Base-by-base conservation (phyloP, 2,888 invertebrate genomes). In the Ectropis crepuscularia region DNA sequence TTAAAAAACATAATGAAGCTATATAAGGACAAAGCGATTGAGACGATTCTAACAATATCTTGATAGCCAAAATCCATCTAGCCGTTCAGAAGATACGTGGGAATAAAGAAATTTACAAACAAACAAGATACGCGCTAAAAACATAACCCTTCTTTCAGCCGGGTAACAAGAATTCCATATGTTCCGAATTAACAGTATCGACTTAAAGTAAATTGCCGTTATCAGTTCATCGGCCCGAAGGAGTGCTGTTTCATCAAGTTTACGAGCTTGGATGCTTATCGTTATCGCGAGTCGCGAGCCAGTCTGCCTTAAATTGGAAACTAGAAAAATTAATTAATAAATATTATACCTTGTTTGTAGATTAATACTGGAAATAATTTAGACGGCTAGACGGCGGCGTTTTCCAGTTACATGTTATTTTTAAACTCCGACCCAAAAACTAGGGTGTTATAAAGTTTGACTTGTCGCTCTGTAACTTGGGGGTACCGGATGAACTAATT, bases 171-270 rank as follows among this genome's bases (percentile, higher is more conserved):
- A 12, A 39, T 41, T 36, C 12, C 50, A 61, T 46, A 51, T 42
- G 49, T 51, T 50, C 36, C 43, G 46, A 65, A 64, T 62, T 10
- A 58, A 61, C 48, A 57, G 50, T 46, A 49, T n/a, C 38, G 51
- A 60, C 45, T 48, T 36, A 48, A 60, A 51, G 59, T 48, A 41
- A 47, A 54, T 57, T 50, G 48, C 59, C 51, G 53, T 57, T 68
- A 69, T 69, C 63, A 58, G 68, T 57, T 7, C 69, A 65, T 62
- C 62, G 63, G 67, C 65, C 71, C 38, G 57, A 12, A 55, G 53
- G 43, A 61, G 48, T 58, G 55, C 61, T 63, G 53, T 57, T 47
- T 62, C 53, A 55, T 39, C 45, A 47, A 54, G 50, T 64, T 67
- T 57, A 70, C 28, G 57, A 41, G 51, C 51, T 65, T 43, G 61